phyloP scores from a whole-genome alignment of 2,113 vertebrate genomes.

The Urocynchramus pylzowi region DNA sequence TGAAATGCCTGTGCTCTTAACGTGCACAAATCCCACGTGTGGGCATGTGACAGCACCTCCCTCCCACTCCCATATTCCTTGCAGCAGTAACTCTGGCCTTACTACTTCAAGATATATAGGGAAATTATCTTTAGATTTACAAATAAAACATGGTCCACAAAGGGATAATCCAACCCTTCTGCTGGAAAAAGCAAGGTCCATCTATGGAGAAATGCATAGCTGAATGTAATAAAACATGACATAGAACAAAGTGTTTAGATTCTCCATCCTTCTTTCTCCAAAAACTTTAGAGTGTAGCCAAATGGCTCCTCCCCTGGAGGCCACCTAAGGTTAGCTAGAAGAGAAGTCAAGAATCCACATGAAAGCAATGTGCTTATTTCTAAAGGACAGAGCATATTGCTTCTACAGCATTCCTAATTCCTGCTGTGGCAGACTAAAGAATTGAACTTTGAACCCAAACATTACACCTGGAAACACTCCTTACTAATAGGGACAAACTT shows the following conservation, averaged over 20 bases:
- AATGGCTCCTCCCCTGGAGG: background rate
- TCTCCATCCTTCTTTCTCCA: background rate
- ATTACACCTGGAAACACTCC: background rate
- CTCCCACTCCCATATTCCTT: background rate
- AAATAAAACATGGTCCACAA: conserved; percentile 18
- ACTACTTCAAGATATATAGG: background rate
- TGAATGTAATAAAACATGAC: background rate
- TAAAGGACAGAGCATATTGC: background rate
- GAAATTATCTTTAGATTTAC: background rate
- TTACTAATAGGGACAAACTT: background rate
- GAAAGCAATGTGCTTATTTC: conserved; percentile 11
- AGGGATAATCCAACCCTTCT: background rate
- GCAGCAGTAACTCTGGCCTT: background rate
- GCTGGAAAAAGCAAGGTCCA: background rate
- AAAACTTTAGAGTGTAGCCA: background rate
- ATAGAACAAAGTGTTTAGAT: background rate
- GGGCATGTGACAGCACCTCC: background rate
- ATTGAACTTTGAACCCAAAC: background rate
- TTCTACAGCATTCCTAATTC: background rate
- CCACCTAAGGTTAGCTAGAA: background rate
- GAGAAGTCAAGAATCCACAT: background rate
- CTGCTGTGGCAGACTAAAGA: background rate
- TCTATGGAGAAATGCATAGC: background rate
- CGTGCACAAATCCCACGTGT: background rate
- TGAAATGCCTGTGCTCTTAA: background rate